Base-by-base conservation (phyloP, 2,113 vertebrate genomes). In the Phalacrocorax aristotelis region DNA sequence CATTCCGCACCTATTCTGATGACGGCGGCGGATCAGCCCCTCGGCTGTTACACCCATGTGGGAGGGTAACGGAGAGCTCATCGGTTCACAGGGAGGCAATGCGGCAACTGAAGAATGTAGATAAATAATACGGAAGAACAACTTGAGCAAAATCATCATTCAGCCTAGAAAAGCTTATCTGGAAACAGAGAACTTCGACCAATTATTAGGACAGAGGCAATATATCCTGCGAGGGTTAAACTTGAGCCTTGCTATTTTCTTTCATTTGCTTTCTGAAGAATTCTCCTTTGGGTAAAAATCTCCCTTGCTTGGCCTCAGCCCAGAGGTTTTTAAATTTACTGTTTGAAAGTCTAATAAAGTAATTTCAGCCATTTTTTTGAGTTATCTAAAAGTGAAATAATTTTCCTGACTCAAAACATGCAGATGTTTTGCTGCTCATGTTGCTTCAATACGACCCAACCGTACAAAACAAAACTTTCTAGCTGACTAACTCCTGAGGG, bases 151-250 rank as follows among this genome's bases (percentile, higher is more conserved):
- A 91, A 85, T 54, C 78, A 76, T 83, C 62, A 8, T 57, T 89
- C 66, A 66, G 74, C 58, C 54, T 70, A 91, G 87, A 76, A 87
- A 95, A 83, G 74, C 87, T 93, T 93, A 91, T 91, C 96, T 94
- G 78, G 62, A 76, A 96, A 57, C 81, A 82, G 69, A 66, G 89
- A 93, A 82, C 89, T 96, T 96, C 96, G 95, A 91, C 54, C 89
- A 87, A 76, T 89, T 94, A 49, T 91, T 60, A 83, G 71, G 40
- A 32, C 16, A 46, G 54, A 91, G 62, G 65, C 3, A 0, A 89
- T 54, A 57, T 61, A 82, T 85, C 94, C 91, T 94, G 94, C 38
- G n/a, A 87, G 95, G 84, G 94, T 97, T 97, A 96, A 97, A 83
- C 74, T 68, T 0, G 0, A 95, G 70, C 71, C 54, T 74, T 48